phyloP scores from a whole-genome alignment of 1,140 invertebrate species.

The Drosophila nannoptera region DNA sequence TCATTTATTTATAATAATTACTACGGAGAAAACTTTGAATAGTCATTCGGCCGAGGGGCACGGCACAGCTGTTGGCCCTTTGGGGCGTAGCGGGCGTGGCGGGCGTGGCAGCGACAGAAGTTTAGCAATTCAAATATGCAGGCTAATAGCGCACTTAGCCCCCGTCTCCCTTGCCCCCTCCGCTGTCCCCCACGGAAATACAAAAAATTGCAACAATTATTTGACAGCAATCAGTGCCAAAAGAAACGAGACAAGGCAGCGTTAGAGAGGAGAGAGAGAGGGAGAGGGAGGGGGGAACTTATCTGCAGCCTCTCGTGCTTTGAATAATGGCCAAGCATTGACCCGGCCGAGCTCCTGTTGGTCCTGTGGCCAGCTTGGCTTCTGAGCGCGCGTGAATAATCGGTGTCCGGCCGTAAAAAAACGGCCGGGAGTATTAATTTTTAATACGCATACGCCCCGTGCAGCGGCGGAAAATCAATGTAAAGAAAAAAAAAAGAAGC shows the following conservation, averaged over 20 bases:
- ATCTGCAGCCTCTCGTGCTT: constrained; percentile 13
- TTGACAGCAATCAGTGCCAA: constrained; percentile 44
- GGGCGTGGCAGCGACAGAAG: constrained; percentile 14
- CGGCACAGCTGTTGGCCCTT: constrained; percentile 28
- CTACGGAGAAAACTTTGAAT: constrained; percentile 75
- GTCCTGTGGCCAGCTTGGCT: constrained; percentile 16
- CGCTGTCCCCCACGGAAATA: neutral
- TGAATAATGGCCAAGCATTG: constrained; percentile 38
- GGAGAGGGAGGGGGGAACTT: neutral
- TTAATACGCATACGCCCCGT: constrained; percentile 50
- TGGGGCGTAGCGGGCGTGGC: neutral
- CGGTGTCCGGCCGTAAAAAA: constrained; percentile 33
- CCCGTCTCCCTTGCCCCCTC: neutral
- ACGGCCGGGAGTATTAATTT: constrained; percentile 50
- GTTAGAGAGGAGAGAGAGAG: constrained; percentile 9
- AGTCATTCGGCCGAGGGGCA: constrained; percentile 58
- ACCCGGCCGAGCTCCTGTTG: constrained; percentile 3
- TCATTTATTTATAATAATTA: constrained; percentile 78
- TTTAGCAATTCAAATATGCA: constrained; percentile 59
- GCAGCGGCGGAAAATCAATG: constrained; percentile 6
- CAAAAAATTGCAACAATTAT: constrained; percentile 71
- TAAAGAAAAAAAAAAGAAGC: neutral
- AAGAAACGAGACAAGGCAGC: neutral
- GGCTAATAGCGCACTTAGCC: constrained; percentile 54
- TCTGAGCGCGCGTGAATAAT: constrained; percentile 19